Conservation (phyloP, 92 coral and sea anemone genomes). For the Heliopora coerulea region DNA sequence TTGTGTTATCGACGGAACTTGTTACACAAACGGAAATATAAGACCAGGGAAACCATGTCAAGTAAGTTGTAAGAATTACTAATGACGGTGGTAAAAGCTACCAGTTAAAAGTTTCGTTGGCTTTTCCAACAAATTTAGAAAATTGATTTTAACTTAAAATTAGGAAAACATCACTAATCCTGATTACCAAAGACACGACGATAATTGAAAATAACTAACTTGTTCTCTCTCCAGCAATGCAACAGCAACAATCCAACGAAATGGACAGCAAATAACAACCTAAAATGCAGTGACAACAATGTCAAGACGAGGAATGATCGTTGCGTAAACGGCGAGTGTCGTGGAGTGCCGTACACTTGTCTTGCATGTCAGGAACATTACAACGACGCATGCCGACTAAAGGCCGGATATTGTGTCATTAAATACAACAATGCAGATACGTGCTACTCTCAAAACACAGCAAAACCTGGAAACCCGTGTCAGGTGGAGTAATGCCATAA, state of each 20-base stretch:
- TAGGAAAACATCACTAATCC: too few species aligned
- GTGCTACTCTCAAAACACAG: conserved; percentile 59
- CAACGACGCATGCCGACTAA: conserved; percentile 75
- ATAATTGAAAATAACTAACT: too few species aligned
- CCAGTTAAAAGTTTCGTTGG: too few species aligned
- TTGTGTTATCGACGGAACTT: conserved; percentile 59
- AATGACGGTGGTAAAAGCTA: too few species aligned
- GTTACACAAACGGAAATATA: conserved; percentile 56
- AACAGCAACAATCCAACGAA: conserved; percentile 68
- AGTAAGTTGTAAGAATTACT: conserved; percentile 44
- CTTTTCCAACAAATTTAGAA: too few species aligned
- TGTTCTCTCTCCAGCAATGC: conserved; percentile 65
- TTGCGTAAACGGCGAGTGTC: conserved; percentile 69
- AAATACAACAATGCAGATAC: conserved; percentile 54
- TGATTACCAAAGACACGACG: too few species aligned
- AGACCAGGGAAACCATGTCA: conserved; percentile 81
- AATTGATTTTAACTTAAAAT: too few species aligned
- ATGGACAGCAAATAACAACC: conserved; percentile 84
- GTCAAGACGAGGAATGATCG: conserved; percentile 76
- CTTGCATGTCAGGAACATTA: conserved; percentile 78
- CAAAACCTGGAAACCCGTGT: conserved; percentile 86
- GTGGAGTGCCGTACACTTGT: conserved; percentile 78
- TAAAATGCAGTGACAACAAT: conserved; percentile 74
- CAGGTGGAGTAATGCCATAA: conserved; percentile 46
- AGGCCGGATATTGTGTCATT: conserved; percentile 66